Percentiles rank a stretch among this genome's conserved stretches.
phyloP scores from a whole-genome alignment of 2,113 vertebrate genomes.

The Percopsis transmontana region DNA sequence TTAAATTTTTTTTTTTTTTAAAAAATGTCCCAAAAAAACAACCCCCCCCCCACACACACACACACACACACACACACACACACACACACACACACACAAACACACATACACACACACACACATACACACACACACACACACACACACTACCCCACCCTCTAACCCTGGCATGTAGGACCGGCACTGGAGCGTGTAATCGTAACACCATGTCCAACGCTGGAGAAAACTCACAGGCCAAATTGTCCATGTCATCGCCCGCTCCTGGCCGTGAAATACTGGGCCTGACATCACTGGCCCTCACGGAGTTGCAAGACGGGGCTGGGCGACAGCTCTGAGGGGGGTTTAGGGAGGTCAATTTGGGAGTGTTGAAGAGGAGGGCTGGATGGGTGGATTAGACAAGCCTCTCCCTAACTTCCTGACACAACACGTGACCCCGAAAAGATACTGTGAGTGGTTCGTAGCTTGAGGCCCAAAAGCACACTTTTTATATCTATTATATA shows the following conservation, averaged over 20 bases:
- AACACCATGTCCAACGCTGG: slow-evolving; percentile 85
- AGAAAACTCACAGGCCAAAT: slow-evolving; percentile 90
- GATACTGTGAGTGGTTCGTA: too few relatives aligned
- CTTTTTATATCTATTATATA: too few relatives aligned
- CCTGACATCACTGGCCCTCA: slow-evolving; percentile 76
- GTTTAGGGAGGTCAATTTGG: slow-evolving; percentile 50
- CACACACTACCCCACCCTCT: slow-evolving; percentile 58
- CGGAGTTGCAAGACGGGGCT: slow-evolving; percentile 57
- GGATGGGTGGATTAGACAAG: not conserved
- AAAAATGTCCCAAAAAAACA: too few relatives aligned
- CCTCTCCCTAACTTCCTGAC: too few relatives aligned
- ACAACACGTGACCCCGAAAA: too few relatives aligned
- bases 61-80: too few relatives aligned
- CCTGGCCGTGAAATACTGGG: slow-evolving; percentile 84
- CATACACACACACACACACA: too few relatives aligned
- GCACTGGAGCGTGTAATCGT: slow-evolving; percentile 85
- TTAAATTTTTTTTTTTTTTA: too few relatives aligned
- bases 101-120: too few relatives aligned
- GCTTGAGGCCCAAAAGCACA: too few relatives aligned
- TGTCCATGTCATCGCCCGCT: slow-evolving; percentile 87
- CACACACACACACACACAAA: too few relatives aligned
- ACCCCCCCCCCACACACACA: too few relatives aligned
- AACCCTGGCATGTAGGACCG: slow-evolving; percentile 75
- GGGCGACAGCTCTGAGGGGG: slow-evolving; percentile 14
- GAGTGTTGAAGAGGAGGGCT: slow-evolving; percentile 14